Evolutionary conservation across 2,797 vertebrate species (phyloP).

Genomic region (Pseudopleuronectes americanus): DNA sequence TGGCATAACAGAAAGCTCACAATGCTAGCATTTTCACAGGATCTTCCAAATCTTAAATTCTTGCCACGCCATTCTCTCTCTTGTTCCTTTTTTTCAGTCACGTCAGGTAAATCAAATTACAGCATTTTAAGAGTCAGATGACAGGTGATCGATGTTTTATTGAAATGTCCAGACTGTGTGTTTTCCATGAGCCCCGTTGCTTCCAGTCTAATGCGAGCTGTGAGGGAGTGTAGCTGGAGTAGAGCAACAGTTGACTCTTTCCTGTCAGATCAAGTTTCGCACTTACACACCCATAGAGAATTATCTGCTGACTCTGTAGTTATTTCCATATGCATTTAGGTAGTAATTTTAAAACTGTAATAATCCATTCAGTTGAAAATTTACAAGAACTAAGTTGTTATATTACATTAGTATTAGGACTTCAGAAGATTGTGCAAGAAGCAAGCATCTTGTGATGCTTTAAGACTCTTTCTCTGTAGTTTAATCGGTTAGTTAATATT

Average conservation of each 20-base stretch:
- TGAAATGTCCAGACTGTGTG: background rate
- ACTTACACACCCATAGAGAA: background rate
- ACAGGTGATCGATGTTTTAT: constrained; percentile 9
- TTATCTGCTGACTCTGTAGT: background rate
- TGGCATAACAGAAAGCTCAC: too few species aligned
- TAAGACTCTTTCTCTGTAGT: background rate
- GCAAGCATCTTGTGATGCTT: background rate
- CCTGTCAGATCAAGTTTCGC: background rate
- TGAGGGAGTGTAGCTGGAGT: too few species aligned
- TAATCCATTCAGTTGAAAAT: too few species aligned
- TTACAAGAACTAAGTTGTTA: too few species aligned
- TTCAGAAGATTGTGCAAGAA: too few species aligned
- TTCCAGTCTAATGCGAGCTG: constrained; percentile 4
- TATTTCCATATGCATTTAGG: background rate
- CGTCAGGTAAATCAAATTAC: background rate
- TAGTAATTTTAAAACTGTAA: too few species aligned
- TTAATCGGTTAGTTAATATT: constrained; percentile 3
- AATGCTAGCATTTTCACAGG: too few species aligned
- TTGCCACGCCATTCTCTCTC: too few species aligned
- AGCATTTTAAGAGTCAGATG: background rate
- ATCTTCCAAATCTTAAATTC: too few species aligned
- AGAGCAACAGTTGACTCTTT: too few species aligned
- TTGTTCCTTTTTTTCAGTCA: too few species aligned
- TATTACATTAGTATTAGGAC: too few species aligned
- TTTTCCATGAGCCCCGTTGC: background rate